Percentiles rank a stretch among this genome's conserved stretches.
These are phyloP conservation scores for Spodoptera picta DNA, from an alignment of 2,888 invertebrate species.

Conservation along the genomic window DNA sequence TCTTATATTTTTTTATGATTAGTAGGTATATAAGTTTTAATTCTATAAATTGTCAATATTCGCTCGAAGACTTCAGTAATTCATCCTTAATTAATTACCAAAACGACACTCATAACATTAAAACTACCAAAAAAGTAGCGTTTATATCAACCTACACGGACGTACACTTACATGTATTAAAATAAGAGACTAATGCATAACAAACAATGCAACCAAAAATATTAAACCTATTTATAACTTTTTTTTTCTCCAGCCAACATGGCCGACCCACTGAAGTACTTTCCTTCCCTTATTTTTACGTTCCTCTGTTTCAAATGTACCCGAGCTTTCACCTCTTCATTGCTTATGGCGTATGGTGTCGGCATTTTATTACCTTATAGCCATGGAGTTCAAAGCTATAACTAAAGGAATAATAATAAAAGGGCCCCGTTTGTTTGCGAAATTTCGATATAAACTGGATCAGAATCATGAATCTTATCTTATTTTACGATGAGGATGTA, in stretches of 20 bases:
- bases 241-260: constrained; percentile 9
- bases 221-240: no score
- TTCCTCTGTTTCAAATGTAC: constrained; percentile 53
- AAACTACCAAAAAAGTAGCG: no score
- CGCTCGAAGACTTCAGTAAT: no score
- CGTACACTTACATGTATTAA: no score
- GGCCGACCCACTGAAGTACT: constrained; percentile 22
- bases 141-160: no score
- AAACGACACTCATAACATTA: no score
- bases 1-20: no score
- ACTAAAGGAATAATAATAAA: constrained; percentile 48
- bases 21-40: no score
- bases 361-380: constrained; percentile 47
- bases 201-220: no score
- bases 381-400: constrained; percentile 36
- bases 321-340: constrained; percentile 51
- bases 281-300: constrained; percentile 45
- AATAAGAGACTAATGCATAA: no score
- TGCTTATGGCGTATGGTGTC: constrained; percentile 48
- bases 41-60: no score
- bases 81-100: no score
- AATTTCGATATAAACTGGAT: constrained; percentile 33
- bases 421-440: constrained; percentile 36
- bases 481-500: constrained; percentile 32
- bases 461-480: constrained; percentile 31